A percentile compares a stretch with the other conserved stretches of the same genome.
phyloP scores from a whole-genome alignment of 2,888 invertebrate genomes.

The Oeneis ivallda region DNA sequence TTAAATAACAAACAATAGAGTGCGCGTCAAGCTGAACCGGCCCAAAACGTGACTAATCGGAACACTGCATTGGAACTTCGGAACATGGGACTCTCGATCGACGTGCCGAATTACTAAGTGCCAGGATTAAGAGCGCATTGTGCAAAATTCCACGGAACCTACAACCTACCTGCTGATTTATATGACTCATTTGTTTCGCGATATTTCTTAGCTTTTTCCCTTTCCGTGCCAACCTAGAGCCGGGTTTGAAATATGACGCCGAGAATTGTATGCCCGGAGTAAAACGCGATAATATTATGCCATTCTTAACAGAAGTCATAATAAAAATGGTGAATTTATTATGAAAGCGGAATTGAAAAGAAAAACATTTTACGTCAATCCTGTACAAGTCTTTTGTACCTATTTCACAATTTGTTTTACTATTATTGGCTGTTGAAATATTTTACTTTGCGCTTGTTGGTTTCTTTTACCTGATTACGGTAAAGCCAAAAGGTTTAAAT shows the following conservation, averaged over 20 bases:
- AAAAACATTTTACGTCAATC: neutral
- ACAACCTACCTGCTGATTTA: constrained; percentile 42
- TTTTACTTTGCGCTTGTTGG: neutral
- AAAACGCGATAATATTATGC: constrained; percentile 29
- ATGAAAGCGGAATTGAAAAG: constrained; percentile 9
- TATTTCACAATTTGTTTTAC: neutral
- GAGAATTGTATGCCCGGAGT: constrained; percentile 30
- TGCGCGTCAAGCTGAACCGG: constrained; percentile 36
- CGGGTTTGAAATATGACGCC: constrained; percentile 35
- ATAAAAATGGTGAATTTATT: constrained; percentile 31
- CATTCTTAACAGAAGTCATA: constrained; percentile 32
- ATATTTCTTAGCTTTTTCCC: constrained; percentile 39
- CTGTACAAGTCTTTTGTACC: constrained; percentile 3
- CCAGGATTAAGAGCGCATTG: constrained; percentile 69
- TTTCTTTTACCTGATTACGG: neutral
- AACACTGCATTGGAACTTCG: constrained; percentile 54
- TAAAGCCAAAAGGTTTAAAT: too few species aligned
- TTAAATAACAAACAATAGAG: constrained; percentile 63
- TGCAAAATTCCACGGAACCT: constrained; percentile 56
- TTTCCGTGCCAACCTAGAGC: constrained; percentile 32
- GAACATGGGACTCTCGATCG: constrained; percentile 46
- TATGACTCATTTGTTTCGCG: constrained; percentile 40
- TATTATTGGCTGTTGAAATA: neutral
- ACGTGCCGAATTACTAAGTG: constrained; percentile 63
- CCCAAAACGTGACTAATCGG: constrained; percentile 69